Conservation (phyloP, 1,140 invertebrate species). For the Saccostrea cuccullata region DNA sequence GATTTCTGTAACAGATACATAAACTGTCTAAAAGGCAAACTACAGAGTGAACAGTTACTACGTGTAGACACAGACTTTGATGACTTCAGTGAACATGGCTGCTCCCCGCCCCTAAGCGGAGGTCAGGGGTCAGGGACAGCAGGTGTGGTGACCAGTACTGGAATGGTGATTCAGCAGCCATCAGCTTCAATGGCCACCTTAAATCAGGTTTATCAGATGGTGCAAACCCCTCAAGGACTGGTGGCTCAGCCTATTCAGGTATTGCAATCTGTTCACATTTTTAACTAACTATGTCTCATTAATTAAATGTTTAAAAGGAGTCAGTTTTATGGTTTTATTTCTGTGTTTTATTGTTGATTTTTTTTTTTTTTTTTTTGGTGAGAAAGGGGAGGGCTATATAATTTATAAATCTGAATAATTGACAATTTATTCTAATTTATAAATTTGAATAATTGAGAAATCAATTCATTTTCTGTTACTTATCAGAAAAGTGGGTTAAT, state of each 20-base stretch:
- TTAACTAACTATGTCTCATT: background rate
- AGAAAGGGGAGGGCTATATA: background rate
- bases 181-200: slow-evolving; percentile 73
- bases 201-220: slow-evolving; percentile 80
- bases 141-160: slow-evolving; percentile 64
- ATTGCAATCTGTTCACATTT: slow-evolving; percentile 38
- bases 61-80: slow-evolving; percentile 70
- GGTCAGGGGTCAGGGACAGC: slow-evolving; percentile 30
- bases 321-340: background rate
- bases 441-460: background rate
- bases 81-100: slow-evolving; percentile 54
- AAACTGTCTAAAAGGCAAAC: slow-evolving; percentile 76
- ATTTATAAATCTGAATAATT: background rate
- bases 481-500: background rate
- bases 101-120: slow-evolving; percentile 55
- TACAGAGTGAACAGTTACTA: slow-evolving; percentile 76
- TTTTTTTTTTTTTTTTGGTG: too few species aligned
- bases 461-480: background rate
- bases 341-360: background rate
- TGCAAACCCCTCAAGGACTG: slow-evolving; percentile 80
- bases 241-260: slow-evolving; percentile 82
- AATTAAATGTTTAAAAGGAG: background rate
- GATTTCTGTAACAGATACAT: slow-evolving; percentile 79
- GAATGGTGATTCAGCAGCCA: slow-evolving; percentile 70
- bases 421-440: background rate